phyloP scores from a whole-genome alignment of 1,140 invertebrate species.

The Drosophila triauraria region DNA sequence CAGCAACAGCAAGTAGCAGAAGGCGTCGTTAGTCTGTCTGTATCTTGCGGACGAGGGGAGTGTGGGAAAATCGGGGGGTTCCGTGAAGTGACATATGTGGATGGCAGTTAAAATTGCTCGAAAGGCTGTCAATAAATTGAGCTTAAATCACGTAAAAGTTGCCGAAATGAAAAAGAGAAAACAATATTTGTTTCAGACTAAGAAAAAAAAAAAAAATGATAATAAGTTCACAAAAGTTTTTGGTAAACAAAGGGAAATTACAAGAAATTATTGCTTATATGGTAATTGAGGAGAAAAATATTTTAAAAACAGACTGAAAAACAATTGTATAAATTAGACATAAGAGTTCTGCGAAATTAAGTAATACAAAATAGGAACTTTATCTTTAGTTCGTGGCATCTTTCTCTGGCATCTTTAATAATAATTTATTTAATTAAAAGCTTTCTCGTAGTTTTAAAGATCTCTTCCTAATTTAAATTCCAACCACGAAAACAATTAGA shows the following conservation, averaged over 20 bases:
- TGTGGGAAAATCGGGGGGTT: background rate
- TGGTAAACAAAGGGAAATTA: slow-evolving; percentile 21
- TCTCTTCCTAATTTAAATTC: background rate
- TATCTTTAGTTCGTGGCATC: too few relatives aligned
- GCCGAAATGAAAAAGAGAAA: background rate
- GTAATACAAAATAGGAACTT: background rate
- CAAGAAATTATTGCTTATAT: background rate
- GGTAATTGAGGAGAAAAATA: background rate
- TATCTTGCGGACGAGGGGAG: background rate
- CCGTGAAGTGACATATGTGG: slow-evolving; percentile 40
- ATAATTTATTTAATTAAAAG: background rate
- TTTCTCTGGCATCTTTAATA: background rate
- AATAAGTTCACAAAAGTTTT: slow-evolving; percentile 12
- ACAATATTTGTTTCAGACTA: slow-evolving; percentile 5
- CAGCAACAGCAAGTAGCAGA: slow-evolving; percentile 22
- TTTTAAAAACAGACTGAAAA: background rate
- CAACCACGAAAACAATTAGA: background rate
- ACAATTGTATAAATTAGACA: background rate
- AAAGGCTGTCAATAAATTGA: slow-evolving; percentile 39
- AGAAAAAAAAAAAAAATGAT: background rate
- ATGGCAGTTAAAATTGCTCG: slow-evolving; percentile 48
- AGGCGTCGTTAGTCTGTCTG: slow-evolving; percentile 33
- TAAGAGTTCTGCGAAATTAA: background rate
- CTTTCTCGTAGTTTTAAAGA: background rate
- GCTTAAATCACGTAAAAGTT: slow-evolving; percentile 45